Evolutionary conservation across 2,797 vertebrate genomes (phyloP).

Genomic region (Rhabdophis nuchalis): DNA sequence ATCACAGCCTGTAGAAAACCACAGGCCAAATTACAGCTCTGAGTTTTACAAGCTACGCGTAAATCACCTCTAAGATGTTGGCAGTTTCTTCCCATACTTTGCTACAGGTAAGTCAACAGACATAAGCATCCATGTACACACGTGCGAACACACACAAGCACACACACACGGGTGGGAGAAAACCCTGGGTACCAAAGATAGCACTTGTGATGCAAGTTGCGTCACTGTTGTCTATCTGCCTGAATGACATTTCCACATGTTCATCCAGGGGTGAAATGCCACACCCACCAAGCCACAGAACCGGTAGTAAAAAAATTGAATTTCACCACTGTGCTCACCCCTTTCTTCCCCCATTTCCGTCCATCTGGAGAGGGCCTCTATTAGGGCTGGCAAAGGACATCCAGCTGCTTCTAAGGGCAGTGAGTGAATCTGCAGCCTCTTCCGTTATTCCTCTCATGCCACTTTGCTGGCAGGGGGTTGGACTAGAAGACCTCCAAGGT

Average conservation of each 20-base stretch:
- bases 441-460: not conserved
- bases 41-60: not conserved
- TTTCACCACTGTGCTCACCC: too few species aligned
- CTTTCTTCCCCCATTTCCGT: not conserved
- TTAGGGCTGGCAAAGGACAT: not conserved
- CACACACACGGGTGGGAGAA: not conserved
- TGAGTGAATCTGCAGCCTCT: not conserved
- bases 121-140: not conserved
- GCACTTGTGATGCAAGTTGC: accelerated
- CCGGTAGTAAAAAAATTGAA: too few species aligned
- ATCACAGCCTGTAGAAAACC: conserved; percentile 10
- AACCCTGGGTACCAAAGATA: not conserved
- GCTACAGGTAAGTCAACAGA: not conserved
- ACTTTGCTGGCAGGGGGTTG: not conserved
- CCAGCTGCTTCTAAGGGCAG: too few species aligned
- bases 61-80: conserved; percentile 20
- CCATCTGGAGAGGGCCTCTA: not conserved
- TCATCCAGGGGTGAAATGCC: not conserved
- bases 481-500: not conserved
- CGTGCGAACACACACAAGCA: too few species aligned
- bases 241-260: not conserved
- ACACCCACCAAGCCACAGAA: too few species aligned
- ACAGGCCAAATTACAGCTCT: not conserved
- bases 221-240: not conserved
- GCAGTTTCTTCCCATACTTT: not conserved